Evolutionary conservation across 2,888 invertebrate species (phyloP), one percentile per base, ranked within the genome.

Genomic region (Lycocerus yunnanus): DNA sequence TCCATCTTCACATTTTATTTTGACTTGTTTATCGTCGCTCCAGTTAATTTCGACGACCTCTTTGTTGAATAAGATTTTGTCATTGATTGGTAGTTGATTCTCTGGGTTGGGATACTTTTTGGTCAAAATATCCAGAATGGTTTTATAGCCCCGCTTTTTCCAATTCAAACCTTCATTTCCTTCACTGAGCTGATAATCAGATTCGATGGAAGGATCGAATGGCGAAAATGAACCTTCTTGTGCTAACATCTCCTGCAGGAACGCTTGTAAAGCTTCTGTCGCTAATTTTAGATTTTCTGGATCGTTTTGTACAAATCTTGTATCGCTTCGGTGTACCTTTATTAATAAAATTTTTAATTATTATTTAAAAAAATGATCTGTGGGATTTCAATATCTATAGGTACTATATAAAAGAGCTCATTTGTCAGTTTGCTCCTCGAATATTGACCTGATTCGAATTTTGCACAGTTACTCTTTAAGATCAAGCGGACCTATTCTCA

Each of bases 91-190:
- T 14, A 78, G 60, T 6, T 71, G 58, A 10, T 58, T 43, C 13
- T 13, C 18, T 43, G 69, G 75, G 14, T 72, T 15, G 0, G 69
- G 75, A 24, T 21, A 63, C 14, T 73, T 73, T 18, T 73, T 74
- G 90, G 91, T 88, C 76, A 96, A 87, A 66, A 94, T 81, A 80
- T 93, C 90, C 65, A 95, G 86, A 71, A 95, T 87, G 2, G 89
- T 92, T 77, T 88, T 89, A 83, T 90, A 95, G 2, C 95, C 95
- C 75, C 89, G 90, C 68, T 91, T 90, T 80, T 93, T 94, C 95
- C 95, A 96, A 82, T 93, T 91, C 3, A 93, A 86, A 80, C 92
- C 84, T 13, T 88, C 86, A 81, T 94, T 91, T 0, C 95, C 96
- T 10, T 92, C 91, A 83, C 93, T 93, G 0, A 87, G 86, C 90